Conservation (phyloP, 1,140 invertebrate genomes). For the Myzus persicae region DNA sequence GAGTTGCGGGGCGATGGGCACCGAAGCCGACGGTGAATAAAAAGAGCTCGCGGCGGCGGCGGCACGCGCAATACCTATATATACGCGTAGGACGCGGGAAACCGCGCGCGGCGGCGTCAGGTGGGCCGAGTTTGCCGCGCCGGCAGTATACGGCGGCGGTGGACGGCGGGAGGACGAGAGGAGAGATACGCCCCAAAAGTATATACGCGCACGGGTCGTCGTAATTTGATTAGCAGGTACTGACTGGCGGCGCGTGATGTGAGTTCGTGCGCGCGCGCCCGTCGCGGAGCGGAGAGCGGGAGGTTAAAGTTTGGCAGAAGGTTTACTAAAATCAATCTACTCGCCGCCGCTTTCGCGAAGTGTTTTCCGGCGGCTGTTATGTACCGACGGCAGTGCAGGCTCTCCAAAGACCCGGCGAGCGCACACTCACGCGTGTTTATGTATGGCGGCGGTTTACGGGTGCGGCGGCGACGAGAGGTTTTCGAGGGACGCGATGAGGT, state of each 20-base stretch:
- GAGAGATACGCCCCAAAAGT: slow-evolving; percentile 37
- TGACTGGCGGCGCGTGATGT: background rate
- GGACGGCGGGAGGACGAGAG: background rate
- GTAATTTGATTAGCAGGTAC: slow-evolving; percentile 57
- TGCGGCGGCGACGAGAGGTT: slow-evolving; percentile 16
- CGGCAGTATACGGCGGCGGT: background rate
- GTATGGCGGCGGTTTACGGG: background rate
- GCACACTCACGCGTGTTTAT: background rate
- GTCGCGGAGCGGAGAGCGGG: background rate
- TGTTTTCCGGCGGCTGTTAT: slow-evolving; percentile 36
- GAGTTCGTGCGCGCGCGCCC: background rate
- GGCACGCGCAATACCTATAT: background rate
- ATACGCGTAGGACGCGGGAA: background rate
- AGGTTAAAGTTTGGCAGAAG: slow-evolving; percentile 58
- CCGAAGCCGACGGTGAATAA: background rate
- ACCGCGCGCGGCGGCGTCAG: slow-evolving; percentile 19
- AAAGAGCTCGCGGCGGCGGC: too few relatives aligned
- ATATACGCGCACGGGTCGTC: slow-evolving; percentile 6
- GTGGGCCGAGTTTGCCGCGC: background rate
- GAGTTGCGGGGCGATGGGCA: background rate
- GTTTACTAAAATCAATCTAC: slow-evolving; percentile 59
- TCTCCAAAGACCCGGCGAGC: background rate
- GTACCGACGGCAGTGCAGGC: background rate
- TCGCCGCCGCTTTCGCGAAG: slow-evolving; percentile 10
- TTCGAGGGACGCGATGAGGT: slow-evolving; percentile 16